phyloP scores from a whole-genome alignment of 2,888 invertebrate species.

The Drosophila affinis region DNA sequence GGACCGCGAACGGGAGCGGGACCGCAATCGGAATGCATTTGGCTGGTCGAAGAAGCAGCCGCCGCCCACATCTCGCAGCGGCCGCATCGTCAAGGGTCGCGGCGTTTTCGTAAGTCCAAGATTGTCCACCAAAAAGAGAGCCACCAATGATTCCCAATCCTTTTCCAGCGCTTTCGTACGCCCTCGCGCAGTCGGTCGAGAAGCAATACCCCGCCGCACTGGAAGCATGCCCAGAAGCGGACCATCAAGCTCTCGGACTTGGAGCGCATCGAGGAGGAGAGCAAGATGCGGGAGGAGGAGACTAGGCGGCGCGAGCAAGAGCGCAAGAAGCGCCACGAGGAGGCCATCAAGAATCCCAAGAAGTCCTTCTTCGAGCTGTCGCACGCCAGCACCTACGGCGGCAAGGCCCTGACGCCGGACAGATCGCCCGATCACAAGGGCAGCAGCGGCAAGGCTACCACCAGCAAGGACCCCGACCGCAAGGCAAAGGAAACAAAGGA shows the following conservation, averaged over 20 bases:
- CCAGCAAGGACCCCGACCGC: conserved; percentile 29
- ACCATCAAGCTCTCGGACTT: conserved; percentile 93
- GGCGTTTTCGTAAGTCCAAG: conserved; percentile 92
- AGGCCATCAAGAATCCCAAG: conserved; percentile 84
- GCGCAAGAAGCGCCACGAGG: conserved; percentile 85
- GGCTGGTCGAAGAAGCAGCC: conserved; percentile 83
- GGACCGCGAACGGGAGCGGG: conserved; percentile 64
- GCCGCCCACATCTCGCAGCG: conserved; percentile 86
- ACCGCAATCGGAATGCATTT: conserved; percentile 80
- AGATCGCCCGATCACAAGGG: conserved; percentile 53
- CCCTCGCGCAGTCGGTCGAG: conserved; percentile 92
- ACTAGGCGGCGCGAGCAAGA: conserved; percentile 85
- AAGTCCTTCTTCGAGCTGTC: conserved; percentile 84
- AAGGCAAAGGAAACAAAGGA: conserved; percentile 58
- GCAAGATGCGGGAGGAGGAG: conserved; percentile 86
- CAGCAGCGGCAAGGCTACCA: conserved; percentile 63
- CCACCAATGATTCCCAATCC: no score
- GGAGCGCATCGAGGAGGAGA: conserved; percentile 89
- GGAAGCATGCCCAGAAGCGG: conserved; percentile 94
- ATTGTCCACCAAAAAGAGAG: neutral
- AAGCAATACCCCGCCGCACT: conserved; percentile 96
- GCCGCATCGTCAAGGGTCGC: conserved; percentile 94
- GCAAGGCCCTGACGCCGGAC: conserved; percentile 80
- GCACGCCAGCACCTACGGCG: conserved; percentile 84
- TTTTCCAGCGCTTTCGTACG: conserved; percentile 91